Evolutionary conservation across 2,888 invertebrate species (phyloP).

Genomic region (Epinotia brunnichana): DNA sequence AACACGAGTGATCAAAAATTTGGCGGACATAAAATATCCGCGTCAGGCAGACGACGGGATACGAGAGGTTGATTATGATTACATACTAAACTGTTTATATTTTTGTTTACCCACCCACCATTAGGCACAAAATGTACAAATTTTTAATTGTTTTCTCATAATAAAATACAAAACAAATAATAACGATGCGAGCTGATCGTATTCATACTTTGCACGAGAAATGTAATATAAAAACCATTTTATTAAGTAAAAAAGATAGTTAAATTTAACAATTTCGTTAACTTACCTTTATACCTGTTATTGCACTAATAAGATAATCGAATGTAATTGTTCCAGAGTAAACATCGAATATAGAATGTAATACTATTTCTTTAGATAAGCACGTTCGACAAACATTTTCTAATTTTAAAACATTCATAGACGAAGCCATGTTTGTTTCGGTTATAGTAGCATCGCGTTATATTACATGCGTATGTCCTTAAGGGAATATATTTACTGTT

Average conservation of each 20-base stretch:
- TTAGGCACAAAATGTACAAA: too few species aligned
- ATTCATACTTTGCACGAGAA: too few species aligned
- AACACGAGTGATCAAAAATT: too few species aligned
- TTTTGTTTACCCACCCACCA: too few species aligned
- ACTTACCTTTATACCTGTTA: slow-evolving; percentile 70
- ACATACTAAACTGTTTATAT: too few species aligned
- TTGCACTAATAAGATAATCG: slow-evolving; percentile 60
- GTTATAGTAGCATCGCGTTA: neutral
- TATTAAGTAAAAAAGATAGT: too few species aligned
- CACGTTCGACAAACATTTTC: slow-evolving; percentile 76
- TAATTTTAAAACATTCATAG: slow-evolving; percentile 48
- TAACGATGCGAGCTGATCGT: too few species aligned
- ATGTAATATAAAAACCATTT: slow-evolving; percentile 1
- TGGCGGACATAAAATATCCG: too few species aligned
- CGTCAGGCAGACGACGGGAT: too few species aligned
- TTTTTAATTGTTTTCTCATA: too few species aligned
- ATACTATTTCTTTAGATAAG: slow-evolving; percentile 67
- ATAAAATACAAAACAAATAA: too few species aligned
- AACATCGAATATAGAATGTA: slow-evolving; percentile 68
- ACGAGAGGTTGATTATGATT: too few species aligned
- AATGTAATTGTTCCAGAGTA: slow-evolving; percentile 58
- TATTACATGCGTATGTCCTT: neutral
- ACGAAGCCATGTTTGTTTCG: slow-evolving; percentile 49
- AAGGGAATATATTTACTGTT: neutral
- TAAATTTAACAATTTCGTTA: neutral